Evolutionary conservation across 2,797 vertebrate species (phyloP).

Genomic region (Meriones psammophilus): DNA sequence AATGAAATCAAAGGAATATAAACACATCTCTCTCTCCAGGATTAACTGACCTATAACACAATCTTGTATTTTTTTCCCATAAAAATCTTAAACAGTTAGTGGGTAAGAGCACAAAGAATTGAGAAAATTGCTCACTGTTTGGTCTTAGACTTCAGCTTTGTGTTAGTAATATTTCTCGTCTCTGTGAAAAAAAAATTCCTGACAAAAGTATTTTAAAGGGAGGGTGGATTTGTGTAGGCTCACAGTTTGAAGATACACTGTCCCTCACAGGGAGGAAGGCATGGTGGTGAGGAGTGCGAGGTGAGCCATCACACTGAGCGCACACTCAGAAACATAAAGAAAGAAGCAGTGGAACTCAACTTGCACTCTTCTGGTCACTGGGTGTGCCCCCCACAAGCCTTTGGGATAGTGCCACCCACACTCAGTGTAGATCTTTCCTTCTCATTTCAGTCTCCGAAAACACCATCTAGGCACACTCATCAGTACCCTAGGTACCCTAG

Average conservation of each 20-base stretch:
- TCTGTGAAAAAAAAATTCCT: not conserved
- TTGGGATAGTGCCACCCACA: not conserved
- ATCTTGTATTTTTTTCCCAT: not conserved
- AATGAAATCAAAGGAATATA: not conserved
- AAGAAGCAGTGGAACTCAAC: not conserved
- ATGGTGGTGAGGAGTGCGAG: not conserved
- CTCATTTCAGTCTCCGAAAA: not conserved
- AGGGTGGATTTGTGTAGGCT: too few relatives aligned
- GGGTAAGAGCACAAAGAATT: not conserved
- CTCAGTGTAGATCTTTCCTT: not conserved
- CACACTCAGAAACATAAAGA: not conserved
- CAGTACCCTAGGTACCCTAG: not conserved
- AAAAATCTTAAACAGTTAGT: not conserved
- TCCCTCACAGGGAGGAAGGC: not conserved
- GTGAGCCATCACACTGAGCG: not conserved
- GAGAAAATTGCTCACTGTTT: not conserved
- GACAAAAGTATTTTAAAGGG: not conserved
- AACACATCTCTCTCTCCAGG: accelerated
- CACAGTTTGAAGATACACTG: not conserved
- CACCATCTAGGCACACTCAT: not conserved
- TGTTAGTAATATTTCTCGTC: not conserved
- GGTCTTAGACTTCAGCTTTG: not conserved
- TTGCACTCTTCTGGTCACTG: too few relatives aligned
- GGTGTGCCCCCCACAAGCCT: not conserved
- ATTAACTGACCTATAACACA: not conserved